These are phyloP conservation scores for Zeus faber DNA, from an alignment of 2,113 vertebrate species.

Conservation along the genomic window DNA sequence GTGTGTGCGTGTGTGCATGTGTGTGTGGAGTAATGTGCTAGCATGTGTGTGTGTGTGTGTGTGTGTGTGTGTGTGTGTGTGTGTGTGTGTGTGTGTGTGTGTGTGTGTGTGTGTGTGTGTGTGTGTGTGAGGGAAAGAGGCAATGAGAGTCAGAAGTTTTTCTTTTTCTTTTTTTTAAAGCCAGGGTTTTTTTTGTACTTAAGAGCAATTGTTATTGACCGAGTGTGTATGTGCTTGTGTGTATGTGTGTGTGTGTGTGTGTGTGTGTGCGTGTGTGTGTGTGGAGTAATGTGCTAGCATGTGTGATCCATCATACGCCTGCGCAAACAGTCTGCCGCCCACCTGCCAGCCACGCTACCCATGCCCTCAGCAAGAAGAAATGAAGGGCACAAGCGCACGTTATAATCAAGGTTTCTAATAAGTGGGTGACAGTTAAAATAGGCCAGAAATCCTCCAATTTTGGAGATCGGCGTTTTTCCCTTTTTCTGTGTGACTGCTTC, in stretches of 20 bases:
- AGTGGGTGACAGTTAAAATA: no score
- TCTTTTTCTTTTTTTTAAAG: no score
- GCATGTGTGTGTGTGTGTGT: no score
- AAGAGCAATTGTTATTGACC: neutral
- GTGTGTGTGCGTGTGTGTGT: neutral
- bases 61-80: no score
- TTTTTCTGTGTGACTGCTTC: no score
- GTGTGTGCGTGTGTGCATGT: conserved; percentile 6
- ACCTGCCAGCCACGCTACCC: conserved; percentile 63
- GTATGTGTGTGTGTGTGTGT: neutral
- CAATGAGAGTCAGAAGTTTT: neutral
- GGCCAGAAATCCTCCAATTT: no score
- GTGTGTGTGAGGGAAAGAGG: neutral
- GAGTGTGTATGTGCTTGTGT: conserved; percentile 3
- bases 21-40: no score
- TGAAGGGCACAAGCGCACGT: conserved; percentile 66
- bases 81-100: no score
- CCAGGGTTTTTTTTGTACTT: no score
- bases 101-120: no score
- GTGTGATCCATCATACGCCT: conserved; percentile 68
- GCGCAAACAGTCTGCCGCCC: conserved; percentile 38
- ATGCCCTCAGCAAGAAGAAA: conserved; percentile 72
- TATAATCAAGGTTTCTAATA: no score
- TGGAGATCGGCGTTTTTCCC: no score
- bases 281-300: neutral